Base-by-base conservation (phyloP, 2,888 invertebrate genomes). In the Hyles lineata region DNA sequence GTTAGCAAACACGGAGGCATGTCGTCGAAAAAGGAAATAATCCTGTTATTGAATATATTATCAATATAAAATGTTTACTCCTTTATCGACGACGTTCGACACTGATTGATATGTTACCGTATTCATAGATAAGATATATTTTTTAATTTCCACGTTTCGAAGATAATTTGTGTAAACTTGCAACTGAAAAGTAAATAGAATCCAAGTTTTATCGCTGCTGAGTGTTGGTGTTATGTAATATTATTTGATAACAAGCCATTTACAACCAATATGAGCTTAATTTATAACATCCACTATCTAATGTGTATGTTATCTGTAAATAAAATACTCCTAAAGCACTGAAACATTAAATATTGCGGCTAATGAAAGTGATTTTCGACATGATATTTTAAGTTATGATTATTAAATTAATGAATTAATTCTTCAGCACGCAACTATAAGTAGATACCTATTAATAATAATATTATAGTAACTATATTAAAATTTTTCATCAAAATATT, bases 11-110 rank as follows among this genome's bases (percentile, higher is more conserved):
- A 73, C 43, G 55, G 19, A 21, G 35, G 35, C 23, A 71, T 72
- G 70, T n/a, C 43, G 25, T 19, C 70, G 25, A 29, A 29, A 61
- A 70, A 70, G 25, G 35, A 69, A 61, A 61, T 60, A 71, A 62
- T 69, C 55, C 69, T 69, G 60, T 58, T 73, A 70, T 72, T 76
- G 74, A 73, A 73, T 60, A 67, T 67, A 43, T 71, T 71, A 71
- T 71, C 70, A 60, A 60, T 50, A 60, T 71, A 43, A 70, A 71
- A 60, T 71, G 60, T 71, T 67, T 67, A 67, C 43, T 67, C 43
- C 23, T 50, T 67, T 67, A 67, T 67, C 67, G n/a, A 43, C 50
- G 50, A 15, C 67, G 67, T 50, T 23, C 67, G 67, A 67, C 67
- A 67, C 21, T 67, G 67, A 67, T 67, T 67, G 67, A 67, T 67